Evolutionary conservation across 2,888 invertebrate species (phyloP), one percentile per base, ranked within the genome.

Genomic region (Melanostoma mellinum): DNA sequence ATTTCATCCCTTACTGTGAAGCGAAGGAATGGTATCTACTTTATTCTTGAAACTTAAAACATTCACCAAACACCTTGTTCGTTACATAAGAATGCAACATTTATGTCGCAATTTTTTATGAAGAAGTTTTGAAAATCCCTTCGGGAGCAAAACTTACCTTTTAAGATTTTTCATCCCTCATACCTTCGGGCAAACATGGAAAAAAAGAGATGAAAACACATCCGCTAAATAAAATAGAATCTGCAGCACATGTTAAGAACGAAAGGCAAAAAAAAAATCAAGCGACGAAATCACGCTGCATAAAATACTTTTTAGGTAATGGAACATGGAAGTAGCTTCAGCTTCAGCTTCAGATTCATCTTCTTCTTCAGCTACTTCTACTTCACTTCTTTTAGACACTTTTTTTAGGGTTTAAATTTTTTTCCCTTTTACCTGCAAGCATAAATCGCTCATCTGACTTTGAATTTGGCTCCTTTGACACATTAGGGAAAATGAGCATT

Each of bases 381-480:
- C 58, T 58, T n/a, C 30, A 9, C 5, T 50, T 52, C 1, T 48
- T 42, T 20, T 20, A 20, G 20, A 20, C 20, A 20, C 20, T 20
- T 72, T 9, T 52, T 40, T 53, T 50, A 30, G 36, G 32, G 30
- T 58, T 58, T 40, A 53, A 10, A 55, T 6, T 5, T 40, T 55
- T 56, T 42, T 36, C 63, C 6, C n/a, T 69, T 69, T 65, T 65
- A 84, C 79, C 74, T 84, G 74, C 74, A 84, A 20, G 74, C 79
- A 79, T 84, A 84, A 84, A 84, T 79, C 74, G 75, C 84, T 74
- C 79, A 75, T 75, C 74, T 74, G 75, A 55, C 84, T 84, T 84
- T 84, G 84, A 84, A 84, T 79, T 78, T 74, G 58, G 84, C 71
- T 79, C 79, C 84, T 84, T 84, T 84, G 84, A 84, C 84, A 79